A percentile compares a stretch with the other conserved stretches of the same genome.
Conservation (phyloP, 1,140 invertebrate genomes). For the Colletes latitarsis region DNA sequence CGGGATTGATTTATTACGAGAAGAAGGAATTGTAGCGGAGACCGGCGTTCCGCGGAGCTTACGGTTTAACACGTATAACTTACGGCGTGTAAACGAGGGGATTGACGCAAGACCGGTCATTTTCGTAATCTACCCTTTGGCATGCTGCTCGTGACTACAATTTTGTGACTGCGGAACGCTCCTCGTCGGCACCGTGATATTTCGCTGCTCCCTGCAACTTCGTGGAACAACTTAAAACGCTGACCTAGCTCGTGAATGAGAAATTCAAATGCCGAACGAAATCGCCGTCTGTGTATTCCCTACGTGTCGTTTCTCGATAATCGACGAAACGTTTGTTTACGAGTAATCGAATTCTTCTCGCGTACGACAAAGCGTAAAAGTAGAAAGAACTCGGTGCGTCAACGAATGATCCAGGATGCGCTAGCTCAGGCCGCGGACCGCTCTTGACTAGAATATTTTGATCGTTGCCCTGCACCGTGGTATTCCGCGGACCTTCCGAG, state of each 20-base stretch:
- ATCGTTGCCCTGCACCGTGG: neutral
- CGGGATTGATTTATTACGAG: conserved; percentile 53
- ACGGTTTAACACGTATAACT: conserved; percentile 51
- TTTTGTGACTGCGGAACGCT: conserved; percentile 30
- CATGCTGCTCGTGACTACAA: conserved; percentile 33
- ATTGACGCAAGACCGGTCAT: conserved; percentile 60
- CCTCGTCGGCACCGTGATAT: conserved; percentile 4
- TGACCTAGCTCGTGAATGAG: neutral
- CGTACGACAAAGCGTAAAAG: neutral
- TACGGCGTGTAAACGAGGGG: conserved; percentile 47
- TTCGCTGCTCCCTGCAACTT: neutral
- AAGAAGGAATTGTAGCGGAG: conserved; percentile 54
- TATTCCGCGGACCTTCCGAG: neutral
- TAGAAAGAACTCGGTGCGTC: conserved; percentile 8
- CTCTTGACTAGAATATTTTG: conserved; percentile 38
- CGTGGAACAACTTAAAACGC: neutral
- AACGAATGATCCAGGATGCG: neutral
- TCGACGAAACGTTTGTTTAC: neutral
- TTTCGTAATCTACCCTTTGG: conserved; percentile 57
- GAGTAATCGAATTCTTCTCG: neutral
- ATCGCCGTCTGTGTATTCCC: neutral
- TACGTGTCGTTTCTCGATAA: neutral
- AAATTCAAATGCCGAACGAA: neutral
- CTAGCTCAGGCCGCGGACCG: conserved; percentile 14
- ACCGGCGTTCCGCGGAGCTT: conserved; percentile 12